Percentiles rank a stretch among this genome's conserved stretches.
phyloP scores from a whole-genome alignment of 2,113 vertebrate genomes.

The Nannospalax galili region DNA sequence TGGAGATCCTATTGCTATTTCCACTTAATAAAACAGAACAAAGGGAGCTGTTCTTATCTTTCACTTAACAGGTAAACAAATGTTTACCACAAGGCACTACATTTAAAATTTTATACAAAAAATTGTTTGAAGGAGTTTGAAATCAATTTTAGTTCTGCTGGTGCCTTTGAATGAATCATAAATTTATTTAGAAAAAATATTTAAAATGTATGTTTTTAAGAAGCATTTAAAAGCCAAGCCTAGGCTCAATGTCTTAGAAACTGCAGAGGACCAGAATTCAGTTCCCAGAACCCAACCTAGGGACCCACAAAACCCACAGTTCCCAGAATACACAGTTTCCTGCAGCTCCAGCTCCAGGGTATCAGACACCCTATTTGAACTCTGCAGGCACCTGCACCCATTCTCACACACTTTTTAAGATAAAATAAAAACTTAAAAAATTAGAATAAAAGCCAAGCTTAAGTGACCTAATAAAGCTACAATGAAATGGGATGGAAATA shows the following conservation, averaged over 20 bases:
- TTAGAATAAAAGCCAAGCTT: not conserved
- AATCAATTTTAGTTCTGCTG: not conserved
- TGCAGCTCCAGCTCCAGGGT: not conserved
- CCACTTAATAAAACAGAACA: not conserved
- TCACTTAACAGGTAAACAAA: not conserved
- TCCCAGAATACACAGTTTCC: not conserved
- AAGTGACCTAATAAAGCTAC: not conserved
- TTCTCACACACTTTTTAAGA: too few species aligned
- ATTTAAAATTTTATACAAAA: conserved; percentile 22
- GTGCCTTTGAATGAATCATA: not conserved
- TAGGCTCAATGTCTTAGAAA: not conserved
- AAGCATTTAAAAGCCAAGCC: too few species aligned
- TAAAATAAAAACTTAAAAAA: not conserved
- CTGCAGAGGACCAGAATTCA: not conserved
- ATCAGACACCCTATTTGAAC: too few species aligned
- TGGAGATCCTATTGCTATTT: not conserved
- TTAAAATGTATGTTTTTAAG: too few species aligned
- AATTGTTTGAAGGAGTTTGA: not conserved
- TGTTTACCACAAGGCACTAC: not conserved
- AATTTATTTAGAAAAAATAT: not conserved
- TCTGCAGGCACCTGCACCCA: not conserved
- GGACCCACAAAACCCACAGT: too few species aligned
- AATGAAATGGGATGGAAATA: not conserved
- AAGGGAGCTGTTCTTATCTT: not conserved
- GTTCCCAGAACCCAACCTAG: too few species aligned